Evolutionary conservation across 1,140 invertebrate species (phyloP), one percentile per base, ranked within the genome.

Genomic region (Drosophila lacteicornis): DNA sequence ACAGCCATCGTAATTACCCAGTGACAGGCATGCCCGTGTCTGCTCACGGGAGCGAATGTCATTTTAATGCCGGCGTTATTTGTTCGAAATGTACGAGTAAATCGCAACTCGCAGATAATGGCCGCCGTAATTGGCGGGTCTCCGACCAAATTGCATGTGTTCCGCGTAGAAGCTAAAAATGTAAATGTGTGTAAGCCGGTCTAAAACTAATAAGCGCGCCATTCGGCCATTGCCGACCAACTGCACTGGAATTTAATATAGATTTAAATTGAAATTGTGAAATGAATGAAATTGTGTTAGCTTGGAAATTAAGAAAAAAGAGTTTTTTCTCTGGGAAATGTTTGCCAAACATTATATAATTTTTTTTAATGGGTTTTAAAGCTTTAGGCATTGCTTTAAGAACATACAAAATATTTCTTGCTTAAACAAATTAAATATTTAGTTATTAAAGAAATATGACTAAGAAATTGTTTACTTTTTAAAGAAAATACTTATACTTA

Each of bases 61-160:
- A 87, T 70, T 87, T 79, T 56, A 56, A 56, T 56, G 81, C 66
- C 51, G 86, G 75, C 75, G 79, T 90, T 90, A 85, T 90, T 90
- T 90, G 85, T 90, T 85, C 80, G 75, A 88, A 85, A 70, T 90
- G 81, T 88, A 78, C 77, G 56, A 45, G 56, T 46, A 80, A 76
- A 86, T 88, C 88, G 85, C 81, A 74, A 60, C 79, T 79, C 47
- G 46, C 70, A 90, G 84, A 81, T 88, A 88, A 88, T 85, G 70
- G 56, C 58, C 82, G 73, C 75, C 67, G 85, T 87, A 82, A 82
- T 87, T 82, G 83, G 63, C 62, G 71, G 77, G 71, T 73, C 71
- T 77, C 67, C 82, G 53, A 63, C 80, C 67, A 70, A 84, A 88
- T 88, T 86, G 76, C 84, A 87, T 87, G 84, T 83, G 74, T 58